Percentiles rank a stretch among this genome's conserved stretches.
phyloP scores from a whole-genome alignment of 2,888 invertebrate genomes.

The Anthophora plumipes region DNA sequence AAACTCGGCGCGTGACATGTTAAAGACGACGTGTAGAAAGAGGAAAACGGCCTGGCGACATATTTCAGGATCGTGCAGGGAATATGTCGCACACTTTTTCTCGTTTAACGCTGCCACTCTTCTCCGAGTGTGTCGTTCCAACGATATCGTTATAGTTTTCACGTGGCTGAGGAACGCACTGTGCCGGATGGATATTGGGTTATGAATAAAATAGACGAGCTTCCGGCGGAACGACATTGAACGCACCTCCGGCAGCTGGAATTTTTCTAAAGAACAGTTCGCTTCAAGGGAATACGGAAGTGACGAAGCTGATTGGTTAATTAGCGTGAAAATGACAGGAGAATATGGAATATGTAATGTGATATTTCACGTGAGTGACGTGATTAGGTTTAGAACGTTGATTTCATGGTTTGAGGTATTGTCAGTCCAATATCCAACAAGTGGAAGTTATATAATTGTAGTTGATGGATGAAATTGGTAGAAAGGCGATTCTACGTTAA shows the following conservation, averaged over 20 bases:
- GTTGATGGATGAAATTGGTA: too few relatives aligned
- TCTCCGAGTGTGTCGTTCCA: constrained; percentile 7
- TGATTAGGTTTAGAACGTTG: neutral
- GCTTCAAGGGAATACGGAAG: neutral
- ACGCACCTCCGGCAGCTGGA: neutral
- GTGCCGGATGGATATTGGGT: constrained; percentile 23
- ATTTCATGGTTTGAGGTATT: neutral
- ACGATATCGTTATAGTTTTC: constrained; percentile 8
- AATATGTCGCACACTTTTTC: constrained; percentile 44
- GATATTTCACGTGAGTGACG: neutral
- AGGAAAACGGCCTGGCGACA: constrained; percentile 43
- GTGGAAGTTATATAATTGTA: too few relatives aligned
- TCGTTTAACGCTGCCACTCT: constrained; percentile 4
- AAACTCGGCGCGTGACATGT: constrained; percentile 43
- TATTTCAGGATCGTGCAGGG: constrained; percentile 62
- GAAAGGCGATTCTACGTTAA: too few relatives aligned
- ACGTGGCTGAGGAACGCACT: constrained; percentile 15
- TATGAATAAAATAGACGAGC: constrained; percentile 21
- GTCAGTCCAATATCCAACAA: too few relatives aligned
- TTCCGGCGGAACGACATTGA: neutral
- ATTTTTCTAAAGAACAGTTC: neutral
- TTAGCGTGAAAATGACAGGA: neutral
- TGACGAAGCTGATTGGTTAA: neutral
- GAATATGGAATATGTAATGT: neutral
- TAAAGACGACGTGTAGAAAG: constrained; percentile 37